These are phyloP conservation scores for Lutraria rhynchaena DNA, from an alignment of 1,140 invertebrate genomes.

Conservation along the genomic window DNA sequence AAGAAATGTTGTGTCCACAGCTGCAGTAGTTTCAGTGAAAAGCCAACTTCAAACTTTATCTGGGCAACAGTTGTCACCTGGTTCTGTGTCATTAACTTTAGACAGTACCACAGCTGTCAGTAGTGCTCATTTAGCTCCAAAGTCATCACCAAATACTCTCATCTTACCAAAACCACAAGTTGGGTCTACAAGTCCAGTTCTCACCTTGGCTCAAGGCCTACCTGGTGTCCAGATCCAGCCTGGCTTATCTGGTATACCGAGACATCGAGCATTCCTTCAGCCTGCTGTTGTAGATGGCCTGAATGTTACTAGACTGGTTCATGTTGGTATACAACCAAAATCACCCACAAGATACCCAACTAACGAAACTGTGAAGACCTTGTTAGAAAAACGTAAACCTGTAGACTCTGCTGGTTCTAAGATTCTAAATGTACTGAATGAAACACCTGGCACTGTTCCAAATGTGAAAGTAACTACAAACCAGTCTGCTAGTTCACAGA, in stretches of 20 bases:
- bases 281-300: slow-evolving; percentile 9
- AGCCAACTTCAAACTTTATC: neutral
- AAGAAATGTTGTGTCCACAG: slow-evolving; percentile 31
- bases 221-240: slow-evolving; percentile 11
- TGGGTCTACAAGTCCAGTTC: slow-evolving; percentile 6
- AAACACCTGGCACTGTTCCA: neutral
- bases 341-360: slow-evolving; percentile 40
- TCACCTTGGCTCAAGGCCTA: slow-evolving; percentile 2
- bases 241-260: neutral
- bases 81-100: neutral
- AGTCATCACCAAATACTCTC: slow-evolving; percentile 30
- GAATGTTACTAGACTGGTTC: slow-evolving; percentile 20
- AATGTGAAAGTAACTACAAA: neutral
- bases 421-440: slow-evolving; percentile 1
- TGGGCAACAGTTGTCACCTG: neutral
- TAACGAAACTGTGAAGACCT: slow-evolving; percentile 53
- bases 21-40: neutral
- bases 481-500: neutral
- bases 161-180: slow-evolving; percentile 52
- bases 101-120: neutral
- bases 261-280: slow-evolving; percentile 14
- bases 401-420: slow-evolving; percentile 19
- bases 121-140: neutral
- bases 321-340: slow-evolving; percentile 4
- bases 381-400: slow-evolving; percentile 46